These are phyloP conservation scores for Anoplopoma fimbria DNA, from an alignment of 2,113 vertebrate species.

Conservation along the genomic window DNA sequence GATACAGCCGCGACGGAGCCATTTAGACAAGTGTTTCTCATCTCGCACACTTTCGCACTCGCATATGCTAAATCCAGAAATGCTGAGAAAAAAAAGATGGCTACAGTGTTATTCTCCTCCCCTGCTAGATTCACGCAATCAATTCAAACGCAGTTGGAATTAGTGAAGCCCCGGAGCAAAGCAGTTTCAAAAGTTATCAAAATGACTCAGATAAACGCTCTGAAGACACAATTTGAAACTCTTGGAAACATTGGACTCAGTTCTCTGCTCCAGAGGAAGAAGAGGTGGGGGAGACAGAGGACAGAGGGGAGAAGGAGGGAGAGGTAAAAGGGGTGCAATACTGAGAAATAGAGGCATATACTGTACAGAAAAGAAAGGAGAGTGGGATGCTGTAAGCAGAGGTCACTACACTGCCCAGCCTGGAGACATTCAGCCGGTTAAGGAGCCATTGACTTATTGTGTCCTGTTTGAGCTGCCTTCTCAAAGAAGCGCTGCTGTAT, in stretches of 20 bases:
- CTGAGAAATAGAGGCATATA: constrained; percentile 2
- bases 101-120: constrained; percentile 24
- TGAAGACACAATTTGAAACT: constrained; percentile 33
- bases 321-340: not conserved
- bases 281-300: too few relatives aligned
- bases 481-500: constrained; percentile 31
- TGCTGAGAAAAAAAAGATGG: constrained; percentile 39
- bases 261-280: not conserved
- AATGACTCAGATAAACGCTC: constrained; percentile 52
- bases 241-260: not conserved
- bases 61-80: constrained; percentile 40
- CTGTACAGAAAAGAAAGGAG: not conserved
- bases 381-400: not conserved
- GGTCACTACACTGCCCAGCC: not conserved
- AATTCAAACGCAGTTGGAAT: constrained; percentile 61
- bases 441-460: constrained; percentile 38
- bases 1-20: constrained; percentile 27
- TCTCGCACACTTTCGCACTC: constrained; percentile 8
- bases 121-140: constrained; percentile 57
- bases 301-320: too few relatives aligned
- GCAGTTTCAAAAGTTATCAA: constrained; percentile 53
- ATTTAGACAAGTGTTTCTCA: constrained; percentile 4
- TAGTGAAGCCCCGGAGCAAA: constrained; percentile 43
- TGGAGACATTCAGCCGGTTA: constrained; percentile 3
- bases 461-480: constrained; percentile 42